Evolutionary conservation across 2,888 invertebrate species (phyloP).

Genomic region (Tinea trinotella): DNA sequence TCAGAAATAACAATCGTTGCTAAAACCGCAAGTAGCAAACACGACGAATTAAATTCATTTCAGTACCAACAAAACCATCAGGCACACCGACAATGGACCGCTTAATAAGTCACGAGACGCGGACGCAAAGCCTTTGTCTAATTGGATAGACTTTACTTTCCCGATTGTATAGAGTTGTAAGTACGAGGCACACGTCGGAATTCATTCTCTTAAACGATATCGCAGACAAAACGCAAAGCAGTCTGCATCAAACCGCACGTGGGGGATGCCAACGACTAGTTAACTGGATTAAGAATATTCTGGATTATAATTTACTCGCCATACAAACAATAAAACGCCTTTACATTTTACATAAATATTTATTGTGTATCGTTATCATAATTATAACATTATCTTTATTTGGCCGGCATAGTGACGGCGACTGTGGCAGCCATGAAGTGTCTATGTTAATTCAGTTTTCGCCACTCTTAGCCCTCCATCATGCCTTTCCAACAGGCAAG

Average conservation of each 20-base stretch:
- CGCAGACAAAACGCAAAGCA: slow-evolving; percentile 19
- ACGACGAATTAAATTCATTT: slow-evolving; percentile 16
- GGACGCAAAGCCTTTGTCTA: slow-evolving; percentile 22
- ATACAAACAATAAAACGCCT: no score
- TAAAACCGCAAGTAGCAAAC: slow-evolving; percentile 28
- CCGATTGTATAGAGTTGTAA: slow-evolving; percentile 15
- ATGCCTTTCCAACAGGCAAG: no score
- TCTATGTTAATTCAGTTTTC: no score
- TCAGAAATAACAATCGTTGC: slow-evolving; percentile 13
- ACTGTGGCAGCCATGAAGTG: no score
- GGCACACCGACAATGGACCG: slow-evolving; percentile 20
- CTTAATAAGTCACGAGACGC: slow-evolving; percentile 21
- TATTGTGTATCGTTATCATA: no score
- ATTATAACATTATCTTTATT: no score
- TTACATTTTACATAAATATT: no score
- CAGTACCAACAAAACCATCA: slow-evolving; percentile 16
- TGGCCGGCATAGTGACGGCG: no score
- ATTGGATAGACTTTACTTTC: slow-evolving; percentile 22
- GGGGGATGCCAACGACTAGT: slow-evolving; percentile 5
- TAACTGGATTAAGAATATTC: background rate
- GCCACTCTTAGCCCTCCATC: no score
- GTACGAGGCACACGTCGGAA: slow-evolving; percentile 11
- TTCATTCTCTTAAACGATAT: slow-evolving; percentile 17
- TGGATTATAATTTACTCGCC: background rate
- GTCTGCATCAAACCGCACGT: slow-evolving; percentile 19